A percentile compares a stretch with the other conserved stretches of the same genome.
phyloP scores from a whole-genome alignment of 1,140 invertebrate species.

The Rhagoletis zephyria region DNA sequence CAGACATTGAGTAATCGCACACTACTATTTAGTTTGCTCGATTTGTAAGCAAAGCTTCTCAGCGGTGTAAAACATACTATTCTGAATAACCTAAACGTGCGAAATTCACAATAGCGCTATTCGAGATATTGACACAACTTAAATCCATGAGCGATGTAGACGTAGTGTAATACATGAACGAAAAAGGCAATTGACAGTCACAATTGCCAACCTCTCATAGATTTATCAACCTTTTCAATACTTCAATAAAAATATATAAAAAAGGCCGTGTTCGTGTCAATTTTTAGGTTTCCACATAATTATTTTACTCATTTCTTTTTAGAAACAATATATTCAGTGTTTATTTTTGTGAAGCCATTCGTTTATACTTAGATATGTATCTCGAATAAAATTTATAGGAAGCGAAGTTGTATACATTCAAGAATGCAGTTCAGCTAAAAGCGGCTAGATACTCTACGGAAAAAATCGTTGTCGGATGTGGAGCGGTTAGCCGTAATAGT shows the following conservation, averaged over 20 bases:
- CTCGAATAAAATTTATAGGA: not conserved
- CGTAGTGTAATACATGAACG: not conserved
- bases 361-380: not conserved
- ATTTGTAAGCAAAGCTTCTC: no score
- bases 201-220: not conserved
- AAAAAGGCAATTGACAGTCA: constrained; percentile 23
- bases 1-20: no score
- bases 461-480: not conserved
- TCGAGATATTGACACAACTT: no score
- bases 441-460: not conserved
- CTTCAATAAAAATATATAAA: constrained; percentile 24
- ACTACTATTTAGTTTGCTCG: no score
- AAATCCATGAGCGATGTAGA: not conserved
- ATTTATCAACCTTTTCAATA: not conserved
- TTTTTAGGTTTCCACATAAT: constrained; percentile 40
- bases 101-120: no score
- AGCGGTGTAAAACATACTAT: no score
- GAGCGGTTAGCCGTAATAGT: not conserved
- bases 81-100: no score
- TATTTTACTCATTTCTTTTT: constrained; percentile 43
- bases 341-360: constrained; percentile 7
- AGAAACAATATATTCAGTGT: constrained; percentile 20
- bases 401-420: not conserved
- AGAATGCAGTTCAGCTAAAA: not conserved
- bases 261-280: constrained; percentile 44